A percentile compares a stretch with the other conserved stretches of the same genome.
These are phyloP conservation scores for Motacilla tschutschensis DNA, from an alignment of 2,113 vertebrate genomes.

Conservation along the genomic window DNA sequence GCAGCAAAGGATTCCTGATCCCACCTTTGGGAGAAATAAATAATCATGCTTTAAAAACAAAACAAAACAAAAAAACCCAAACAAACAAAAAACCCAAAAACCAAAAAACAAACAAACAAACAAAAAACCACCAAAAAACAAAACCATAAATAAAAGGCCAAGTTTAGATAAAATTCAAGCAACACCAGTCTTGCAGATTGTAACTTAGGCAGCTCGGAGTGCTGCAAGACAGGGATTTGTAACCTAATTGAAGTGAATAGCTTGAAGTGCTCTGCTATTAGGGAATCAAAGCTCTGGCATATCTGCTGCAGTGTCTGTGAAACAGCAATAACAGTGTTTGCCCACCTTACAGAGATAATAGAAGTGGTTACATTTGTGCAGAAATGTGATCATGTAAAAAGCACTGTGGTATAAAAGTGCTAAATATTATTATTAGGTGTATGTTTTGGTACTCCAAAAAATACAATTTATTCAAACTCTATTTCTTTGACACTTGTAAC, in stretches of 20 bases:
- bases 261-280: conserved; percentile 19
- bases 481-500: conserved; percentile 53
- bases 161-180: background rate
- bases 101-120: too few relatives aligned
- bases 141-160: background rate
- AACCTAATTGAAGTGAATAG: conserved; percentile 22
- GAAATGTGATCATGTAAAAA: conserved; percentile 15
- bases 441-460: conserved; percentile 49
- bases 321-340: conserved; percentile 36
- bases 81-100: too few relatives aligned
- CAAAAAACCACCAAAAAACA: background rate
- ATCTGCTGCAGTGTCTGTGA: conserved; percentile 4
- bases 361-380: background rate
- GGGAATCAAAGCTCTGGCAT: conserved; percentile 21
- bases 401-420: background rate
- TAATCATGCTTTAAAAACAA: background rate
- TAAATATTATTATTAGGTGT: conserved; percentile 42
- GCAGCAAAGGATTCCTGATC: background rate
- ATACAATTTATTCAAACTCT: conserved; percentile 12
- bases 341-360: conserved; percentile 33
- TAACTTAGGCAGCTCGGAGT: background rate
- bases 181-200: background rate
- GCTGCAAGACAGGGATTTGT: background rate
- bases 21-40: background rate
- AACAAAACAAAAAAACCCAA: background rate